Conservation (phyloP, 2,113 vertebrate species). For the Vulpes lagopus region DNA sequence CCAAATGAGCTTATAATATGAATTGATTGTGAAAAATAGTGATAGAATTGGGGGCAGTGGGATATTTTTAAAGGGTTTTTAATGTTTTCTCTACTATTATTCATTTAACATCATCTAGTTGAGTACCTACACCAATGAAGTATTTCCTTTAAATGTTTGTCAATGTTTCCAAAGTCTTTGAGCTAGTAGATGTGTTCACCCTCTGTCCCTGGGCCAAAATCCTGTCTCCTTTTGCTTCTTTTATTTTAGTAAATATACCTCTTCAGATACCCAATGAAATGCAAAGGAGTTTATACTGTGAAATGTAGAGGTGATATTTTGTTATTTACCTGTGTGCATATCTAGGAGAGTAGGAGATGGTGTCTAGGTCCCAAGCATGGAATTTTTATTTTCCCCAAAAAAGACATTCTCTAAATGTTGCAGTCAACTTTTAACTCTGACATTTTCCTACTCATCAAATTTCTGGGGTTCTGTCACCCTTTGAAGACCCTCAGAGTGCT, state of each 20-base stretch:
- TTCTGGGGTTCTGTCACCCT: background rate
- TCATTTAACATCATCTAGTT: background rate
- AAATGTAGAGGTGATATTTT: background rate
- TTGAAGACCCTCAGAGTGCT: background rate
- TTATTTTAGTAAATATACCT: background rate
- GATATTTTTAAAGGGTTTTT: background rate
- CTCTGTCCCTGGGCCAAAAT: background rate
- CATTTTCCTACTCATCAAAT: background rate
- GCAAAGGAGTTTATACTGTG: background rate
- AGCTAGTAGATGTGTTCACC: background rate
- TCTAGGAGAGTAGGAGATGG: background rate
- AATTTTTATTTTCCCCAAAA: background rate
- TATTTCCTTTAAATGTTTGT: background rate
- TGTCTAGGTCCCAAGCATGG: background rate
- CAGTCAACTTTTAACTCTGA: background rate
- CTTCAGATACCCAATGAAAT: background rate
- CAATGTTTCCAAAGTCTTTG: background rate
- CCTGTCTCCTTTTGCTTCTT: background rate
- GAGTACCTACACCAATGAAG: background rate
- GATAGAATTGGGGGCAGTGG: background rate
- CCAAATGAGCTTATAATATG: conserved; percentile 6
- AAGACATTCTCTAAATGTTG: background rate
- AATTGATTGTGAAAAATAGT: conserved; percentile 55
- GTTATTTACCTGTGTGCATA: background rate
- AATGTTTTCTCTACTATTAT: background rate